Evolutionary conservation across 1,140 invertebrate genomes (phyloP).

Genomic region (Dendrolimus punctatus): DNA sequence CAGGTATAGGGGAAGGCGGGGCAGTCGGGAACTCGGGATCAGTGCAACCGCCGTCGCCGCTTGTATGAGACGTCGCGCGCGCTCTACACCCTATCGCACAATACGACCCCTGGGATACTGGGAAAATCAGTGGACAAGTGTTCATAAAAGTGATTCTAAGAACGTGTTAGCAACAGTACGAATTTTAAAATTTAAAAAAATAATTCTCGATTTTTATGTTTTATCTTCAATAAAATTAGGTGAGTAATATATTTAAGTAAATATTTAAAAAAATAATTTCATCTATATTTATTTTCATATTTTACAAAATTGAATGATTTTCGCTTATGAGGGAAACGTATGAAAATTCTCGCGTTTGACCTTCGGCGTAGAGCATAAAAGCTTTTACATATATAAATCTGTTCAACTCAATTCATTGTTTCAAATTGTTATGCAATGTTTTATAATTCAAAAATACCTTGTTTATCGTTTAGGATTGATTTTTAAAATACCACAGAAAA

Average conservation of each 20-base stretch:
- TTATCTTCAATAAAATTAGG: no score
- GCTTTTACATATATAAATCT: slow-evolving; percentile 2
- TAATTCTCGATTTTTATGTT: no score
- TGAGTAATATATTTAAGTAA: no score
- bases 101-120: slow-evolving; percentile 14
- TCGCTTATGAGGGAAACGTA: no score
- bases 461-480: no score
- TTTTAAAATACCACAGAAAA: no score
- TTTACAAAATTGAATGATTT: no score
- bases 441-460: neutral
- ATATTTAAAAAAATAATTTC: no score
- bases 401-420: neutral
- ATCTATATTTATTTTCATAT: no score
- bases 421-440: neutral
- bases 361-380: neutral
- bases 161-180: no score
- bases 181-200: no score
- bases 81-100: slow-evolving; percentile 10
- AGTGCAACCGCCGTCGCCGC: slow-evolving; percentile 39
- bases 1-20: slow-evolving; percentile 45
- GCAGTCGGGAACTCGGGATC: slow-evolving; percentile 33
- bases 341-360: slow-evolving; percentile 1
- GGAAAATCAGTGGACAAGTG: slow-evolving; percentile 32
- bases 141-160: slow-evolving; percentile 6
- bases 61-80: slow-evolving; percentile 30